Conservation (phyloP, 2,797 vertebrate genomes). For the Muraenolepis orangiensis region DNA sequence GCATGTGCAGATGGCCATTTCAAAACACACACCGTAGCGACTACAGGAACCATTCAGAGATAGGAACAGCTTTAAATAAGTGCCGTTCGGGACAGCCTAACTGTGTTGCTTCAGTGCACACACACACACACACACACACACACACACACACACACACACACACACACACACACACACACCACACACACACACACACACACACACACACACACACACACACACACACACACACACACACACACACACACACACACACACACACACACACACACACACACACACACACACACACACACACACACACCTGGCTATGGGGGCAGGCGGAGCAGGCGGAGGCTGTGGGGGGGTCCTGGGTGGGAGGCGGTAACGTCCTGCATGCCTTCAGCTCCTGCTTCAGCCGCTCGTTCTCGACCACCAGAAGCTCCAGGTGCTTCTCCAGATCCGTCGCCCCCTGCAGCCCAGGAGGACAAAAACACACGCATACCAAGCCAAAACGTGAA, state of each 20-base stretch:
- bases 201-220: constrained; percentile 51
- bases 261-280: constrained; percentile 51
- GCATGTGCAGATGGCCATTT: not conserved
- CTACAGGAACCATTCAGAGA: not conserved
- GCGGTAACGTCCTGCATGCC: constrained; percentile 70
- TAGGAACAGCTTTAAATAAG: not conserved
- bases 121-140: constrained; percentile 51
- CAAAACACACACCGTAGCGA: not conserved
- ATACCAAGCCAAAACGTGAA: not conserved
- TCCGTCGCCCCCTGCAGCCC: constrained; percentile 84
- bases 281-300: constrained; percentile 53
- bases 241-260: constrained; percentile 51
- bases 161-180: too few species aligned
- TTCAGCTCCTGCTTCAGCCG: constrained; percentile 85
- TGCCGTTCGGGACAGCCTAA: not conserved
- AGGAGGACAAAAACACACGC: not conserved
- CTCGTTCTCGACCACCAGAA: constrained; percentile 86
- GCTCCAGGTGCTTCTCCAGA: constrained; percentile 89
- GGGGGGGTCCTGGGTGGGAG: constrained; percentile 62
- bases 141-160: constrained; percentile 51
- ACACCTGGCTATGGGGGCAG: constrained; percentile 80
- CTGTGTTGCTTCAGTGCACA: not conserved
- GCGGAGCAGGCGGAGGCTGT: constrained; percentile 51
- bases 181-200: constrained; percentile 51
- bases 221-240: constrained; percentile 51